A percentile compares a stretch with the other conserved stretches of the same genome.
Conservation (phyloP, 2,797 vertebrate species). For the Phataginus tetradactyla region DNA sequence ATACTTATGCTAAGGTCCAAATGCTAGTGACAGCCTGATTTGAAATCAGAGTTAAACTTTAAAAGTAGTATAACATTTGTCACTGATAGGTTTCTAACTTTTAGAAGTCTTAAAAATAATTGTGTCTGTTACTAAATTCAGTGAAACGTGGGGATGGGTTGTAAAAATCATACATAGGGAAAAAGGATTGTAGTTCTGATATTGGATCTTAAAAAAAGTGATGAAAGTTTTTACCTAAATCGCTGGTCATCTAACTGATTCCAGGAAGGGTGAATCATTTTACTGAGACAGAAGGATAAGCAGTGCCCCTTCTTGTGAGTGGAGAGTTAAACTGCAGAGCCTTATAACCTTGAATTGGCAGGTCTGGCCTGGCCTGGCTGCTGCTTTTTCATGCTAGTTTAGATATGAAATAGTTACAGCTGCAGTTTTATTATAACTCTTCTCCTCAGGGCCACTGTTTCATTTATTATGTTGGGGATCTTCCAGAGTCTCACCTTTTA, state of each 20-base stretch:
- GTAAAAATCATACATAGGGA: not conserved
- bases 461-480: not conserved
- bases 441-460: not conserved
- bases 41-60: constrained; percentile 58
- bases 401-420: not conserved
- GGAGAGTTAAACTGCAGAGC: not conserved
- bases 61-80: constrained; percentile 53
- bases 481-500: not conserved
- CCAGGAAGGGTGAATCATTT: constrained; percentile 12
- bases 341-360: not conserved
- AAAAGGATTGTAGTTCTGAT: not conserved
- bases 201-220: not conserved
- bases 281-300: not conserved
- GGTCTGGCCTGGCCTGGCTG: not conserved
- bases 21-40: not conserved
- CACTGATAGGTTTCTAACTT: constrained; percentile 49
- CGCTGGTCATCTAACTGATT: not conserved
- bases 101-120: not conserved
- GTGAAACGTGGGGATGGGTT: not conserved
- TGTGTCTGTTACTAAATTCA: not conserved
- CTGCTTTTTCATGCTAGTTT: not conserved
- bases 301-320: not conserved
- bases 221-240: not conserved
- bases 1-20: not conserved
- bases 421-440: not conserved